These are phyloP conservation scores for Cathartes aura DNA, from an alignment of 2,113 vertebrate genomes.

Conservation along the genomic window DNA sequence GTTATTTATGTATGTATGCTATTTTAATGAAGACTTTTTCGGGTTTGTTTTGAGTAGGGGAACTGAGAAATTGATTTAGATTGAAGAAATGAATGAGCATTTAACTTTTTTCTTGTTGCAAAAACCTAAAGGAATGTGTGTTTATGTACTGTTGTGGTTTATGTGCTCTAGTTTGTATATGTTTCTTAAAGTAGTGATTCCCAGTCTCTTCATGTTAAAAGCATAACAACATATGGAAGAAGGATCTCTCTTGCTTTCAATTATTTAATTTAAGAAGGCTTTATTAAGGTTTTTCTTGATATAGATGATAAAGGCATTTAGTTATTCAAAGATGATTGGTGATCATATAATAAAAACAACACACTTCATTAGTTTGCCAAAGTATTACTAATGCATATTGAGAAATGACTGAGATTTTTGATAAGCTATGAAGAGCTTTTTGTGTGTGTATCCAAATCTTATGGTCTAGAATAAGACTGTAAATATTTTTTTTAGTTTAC, in stretches of 20 bases:
- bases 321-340: not conserved
- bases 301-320: not conserved
- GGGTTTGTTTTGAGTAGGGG: not conserved
- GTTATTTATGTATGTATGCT: not conserved
- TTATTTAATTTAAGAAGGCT: not conserved
- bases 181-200: not conserved
- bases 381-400: constrained; percentile 6
- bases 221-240: not conserved
- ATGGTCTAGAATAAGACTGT: not conserved
- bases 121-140: not conserved
- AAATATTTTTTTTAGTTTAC: not conserved
- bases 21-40: not conserved
- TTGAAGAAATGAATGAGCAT: not conserved
- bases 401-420: not conserved
- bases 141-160: not conserved
- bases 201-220: not conserved
- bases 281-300: not conserved
- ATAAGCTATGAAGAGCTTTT: not conserved
- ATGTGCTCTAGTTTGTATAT: not conserved
- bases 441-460: not conserved
- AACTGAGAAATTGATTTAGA: not conserved
- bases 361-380: not conserved
- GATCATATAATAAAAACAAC: not conserved
- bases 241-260: not conserved
- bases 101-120: not conserved